Evolutionary conservation across 2,888 invertebrate species (phyloP).

Genomic region (Blastobasis adustella): DNA sequence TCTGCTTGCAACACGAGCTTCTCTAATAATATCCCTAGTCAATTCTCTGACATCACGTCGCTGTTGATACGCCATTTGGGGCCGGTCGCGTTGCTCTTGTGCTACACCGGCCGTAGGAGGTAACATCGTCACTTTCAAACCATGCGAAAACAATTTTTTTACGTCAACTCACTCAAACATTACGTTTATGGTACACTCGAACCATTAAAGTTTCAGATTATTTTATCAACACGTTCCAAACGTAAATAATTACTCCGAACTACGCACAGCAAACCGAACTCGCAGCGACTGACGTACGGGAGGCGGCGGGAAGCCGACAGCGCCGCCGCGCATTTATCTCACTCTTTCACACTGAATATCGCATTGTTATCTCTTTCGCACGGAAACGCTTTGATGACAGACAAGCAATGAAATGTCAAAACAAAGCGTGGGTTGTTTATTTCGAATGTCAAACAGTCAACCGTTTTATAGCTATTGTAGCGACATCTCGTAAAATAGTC

Average conservation of each 20-base stretch:
- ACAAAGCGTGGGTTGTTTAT: slow-evolving; percentile 62
- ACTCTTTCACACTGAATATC: slow-evolving; percentile 23
- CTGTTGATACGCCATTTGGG: slow-evolving; percentile 68
- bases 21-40: slow-evolving; percentile 63
- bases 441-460: slow-evolving; percentile 53
- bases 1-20: slow-evolving; percentile 58
- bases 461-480: slow-evolving; percentile 17
- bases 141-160: slow-evolving; percentile 45
- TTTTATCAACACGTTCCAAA: slow-evolving; percentile 27
- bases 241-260: slow-evolving; percentile 40
- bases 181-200: slow-evolving; percentile 23
- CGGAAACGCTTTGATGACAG: slow-evolving; percentile 52
- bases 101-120: slow-evolving; percentile 69
- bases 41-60: slow-evolving; percentile 64
- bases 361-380: slow-evolving; percentile 35
- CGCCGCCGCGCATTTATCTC: slow-evolving; percentile 58
- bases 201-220: slow-evolving; percentile 5
- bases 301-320: slow-evolving; percentile 63
- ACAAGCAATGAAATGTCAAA: slow-evolving; percentile 57
- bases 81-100: slow-evolving; percentile 64
- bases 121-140: slow-evolving; percentile 65
- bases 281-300: slow-evolving; percentile 61
- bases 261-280: slow-evolving; percentile 57
- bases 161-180: slow-evolving; percentile 35
- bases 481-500: slow-evolving; percentile 33